Conservation (phyloP, 92 coral and sea anemone genomes). For the Galaxea fascicularis region DNA sequence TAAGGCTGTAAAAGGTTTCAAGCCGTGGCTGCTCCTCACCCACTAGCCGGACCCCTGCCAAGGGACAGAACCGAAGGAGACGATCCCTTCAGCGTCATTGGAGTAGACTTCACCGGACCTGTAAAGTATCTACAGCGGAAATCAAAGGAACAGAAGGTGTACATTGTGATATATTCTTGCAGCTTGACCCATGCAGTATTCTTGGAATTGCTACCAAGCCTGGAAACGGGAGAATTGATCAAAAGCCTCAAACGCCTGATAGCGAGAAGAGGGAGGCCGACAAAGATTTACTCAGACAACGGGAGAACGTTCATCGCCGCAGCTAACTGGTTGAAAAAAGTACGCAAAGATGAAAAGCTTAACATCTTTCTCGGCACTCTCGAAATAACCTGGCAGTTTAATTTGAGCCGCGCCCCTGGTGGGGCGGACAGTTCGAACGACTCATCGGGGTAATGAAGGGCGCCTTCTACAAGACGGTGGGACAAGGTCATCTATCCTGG, state of each 20-base stretch:
- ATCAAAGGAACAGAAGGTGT: constrained; percentile 47
- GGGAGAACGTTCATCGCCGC: constrained; percentile 51
- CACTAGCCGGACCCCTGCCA: constrained; percentile 52
- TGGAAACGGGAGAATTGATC: constrained; percentile 58
- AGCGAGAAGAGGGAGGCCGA: constrained; percentile 62
- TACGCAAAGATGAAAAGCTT: constrained; percentile 45
- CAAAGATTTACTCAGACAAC: constrained; percentile 62
- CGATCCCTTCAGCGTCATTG: constrained; percentile 44
- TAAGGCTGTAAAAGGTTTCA: constrained; percentile 41
- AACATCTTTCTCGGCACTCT: constrained; percentile 37
- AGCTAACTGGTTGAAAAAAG: constrained; percentile 58
- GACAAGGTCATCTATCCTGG: constrained; percentile 36
- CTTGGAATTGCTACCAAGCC: constrained; percentile 49
- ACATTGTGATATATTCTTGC: constrained; percentile 56
- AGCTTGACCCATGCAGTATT: constrained; percentile 48
- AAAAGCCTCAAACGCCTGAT: constrained; percentile 57
- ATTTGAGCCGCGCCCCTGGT: constrained; percentile 57
- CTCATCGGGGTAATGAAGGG: constrained; percentile 54
- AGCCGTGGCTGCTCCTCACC: constrained; percentile 27
- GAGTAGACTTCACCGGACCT: constrained; percentile 53
- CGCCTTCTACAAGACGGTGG: constrained; percentile 51
- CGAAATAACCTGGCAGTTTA: constrained; percentile 51
- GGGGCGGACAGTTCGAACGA: constrained; percentile 65
- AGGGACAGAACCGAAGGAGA: constrained; percentile 38
- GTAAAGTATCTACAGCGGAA: constrained; percentile 42